These are phyloP conservation scores for Lagria hirta DNA, from an alignment of 2,888 invertebrate species.

Conservation along the genomic window DNA sequence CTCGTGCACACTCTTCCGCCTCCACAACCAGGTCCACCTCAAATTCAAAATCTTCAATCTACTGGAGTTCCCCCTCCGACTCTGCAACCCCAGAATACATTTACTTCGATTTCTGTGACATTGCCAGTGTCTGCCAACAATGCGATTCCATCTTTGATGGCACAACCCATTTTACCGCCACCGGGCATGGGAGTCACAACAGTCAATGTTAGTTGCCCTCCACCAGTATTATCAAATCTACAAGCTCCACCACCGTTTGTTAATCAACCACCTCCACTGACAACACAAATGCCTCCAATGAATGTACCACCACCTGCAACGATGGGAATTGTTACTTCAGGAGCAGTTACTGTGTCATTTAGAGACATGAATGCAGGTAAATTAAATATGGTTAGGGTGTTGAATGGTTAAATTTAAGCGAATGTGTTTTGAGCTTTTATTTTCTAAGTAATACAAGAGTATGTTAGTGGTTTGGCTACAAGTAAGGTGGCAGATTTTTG, in stretches of 20 bases:
- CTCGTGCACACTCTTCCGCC: constrained; percentile 42
- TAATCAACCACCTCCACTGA: constrained; percentile 46
- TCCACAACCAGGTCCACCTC: constrained; percentile 15
- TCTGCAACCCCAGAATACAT: constrained; percentile 25
- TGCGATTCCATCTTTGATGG: constrained; percentile 51
- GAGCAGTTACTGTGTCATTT: constrained; percentile 29
- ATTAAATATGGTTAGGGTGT: constrained; percentile 23
- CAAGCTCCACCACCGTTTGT: constrained; percentile 44
- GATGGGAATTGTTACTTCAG: constrained; percentile 31
- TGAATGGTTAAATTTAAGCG: too few relatives aligned
- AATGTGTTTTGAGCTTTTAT: too few relatives aligned
- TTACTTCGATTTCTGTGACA: constrained; percentile 38
- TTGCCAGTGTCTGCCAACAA: constrained; percentile 38
- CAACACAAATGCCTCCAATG: constrained; percentile 50
- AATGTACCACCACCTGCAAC: constrained; percentile 55
- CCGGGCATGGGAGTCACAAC: constrained; percentile 41
- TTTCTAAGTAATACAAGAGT: too few relatives aligned
- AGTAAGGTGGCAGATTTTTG: too few relatives aligned
- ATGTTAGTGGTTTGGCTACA: too few relatives aligned
- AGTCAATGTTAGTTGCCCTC: constrained; percentile 45
- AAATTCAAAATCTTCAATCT: constrained; percentile 26
- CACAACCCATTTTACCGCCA: constrained; percentile 52
- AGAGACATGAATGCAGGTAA: constrained; percentile 51
- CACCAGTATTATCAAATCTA: constrained; percentile 38
- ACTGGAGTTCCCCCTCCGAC: constrained; percentile 17